phyloP scores from a whole-genome alignment of 2,113 vertebrate genomes.

The Riparia riparia region DNA sequence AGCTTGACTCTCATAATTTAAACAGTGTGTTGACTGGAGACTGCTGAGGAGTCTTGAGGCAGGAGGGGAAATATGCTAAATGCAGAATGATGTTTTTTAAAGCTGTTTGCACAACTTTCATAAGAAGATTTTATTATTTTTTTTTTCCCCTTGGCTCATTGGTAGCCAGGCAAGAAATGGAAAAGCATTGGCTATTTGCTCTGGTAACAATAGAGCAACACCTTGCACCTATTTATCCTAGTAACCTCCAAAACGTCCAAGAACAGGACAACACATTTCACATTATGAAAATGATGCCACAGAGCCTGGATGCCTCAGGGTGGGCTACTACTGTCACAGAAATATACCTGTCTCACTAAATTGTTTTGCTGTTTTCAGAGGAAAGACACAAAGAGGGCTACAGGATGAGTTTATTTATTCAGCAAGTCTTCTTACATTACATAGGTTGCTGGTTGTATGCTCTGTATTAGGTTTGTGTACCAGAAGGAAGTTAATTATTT shows the following conservation, averaged over 20 bases:
- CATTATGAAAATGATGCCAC: neutral
- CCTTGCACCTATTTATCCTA: neutral
- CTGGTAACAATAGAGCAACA: neutral
- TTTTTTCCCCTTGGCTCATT: neutral
- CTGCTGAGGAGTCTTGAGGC: neutral
- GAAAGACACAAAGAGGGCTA: neutral
- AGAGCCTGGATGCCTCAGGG: neutral
- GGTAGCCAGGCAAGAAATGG: neutral
- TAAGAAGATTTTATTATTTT: neutral
- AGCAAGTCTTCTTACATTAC: neutral
- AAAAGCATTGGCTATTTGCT: neutral
- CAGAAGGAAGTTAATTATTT: conserved; percentile 7
- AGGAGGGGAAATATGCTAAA: neutral
- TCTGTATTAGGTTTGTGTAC: neutral
- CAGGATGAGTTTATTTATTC: neutral
- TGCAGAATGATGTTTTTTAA: neutral
- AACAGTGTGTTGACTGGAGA: neutral
- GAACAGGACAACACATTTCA: neutral
- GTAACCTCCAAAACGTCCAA: neutral
- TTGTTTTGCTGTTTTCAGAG: neutral
- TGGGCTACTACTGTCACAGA: neutral
- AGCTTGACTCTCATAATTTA: neutral
- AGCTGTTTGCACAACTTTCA: neutral
- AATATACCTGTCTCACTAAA: neutral
- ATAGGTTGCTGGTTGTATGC: neutral